phyloP scores from a whole-genome alignment of 37 sponge, comb jelly and placozoan species.

The Diacarnus erythraeanus region DNA sequence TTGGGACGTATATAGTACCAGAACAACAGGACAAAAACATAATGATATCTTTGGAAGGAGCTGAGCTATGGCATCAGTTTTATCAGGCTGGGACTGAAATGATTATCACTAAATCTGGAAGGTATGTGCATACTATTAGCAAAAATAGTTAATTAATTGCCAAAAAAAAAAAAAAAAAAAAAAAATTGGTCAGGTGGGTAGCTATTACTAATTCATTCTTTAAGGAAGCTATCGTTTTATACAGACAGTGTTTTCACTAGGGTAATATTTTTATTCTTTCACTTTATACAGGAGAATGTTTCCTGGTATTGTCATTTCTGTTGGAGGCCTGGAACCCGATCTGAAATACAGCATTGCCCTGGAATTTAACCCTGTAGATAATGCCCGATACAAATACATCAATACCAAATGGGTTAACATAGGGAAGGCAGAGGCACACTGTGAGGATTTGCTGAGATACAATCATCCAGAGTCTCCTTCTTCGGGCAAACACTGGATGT shows the following conservation, averaged over 20 bases:
- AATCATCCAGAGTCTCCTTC: constrained; percentile 74
- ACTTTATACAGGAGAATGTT: constrained; percentile 83
- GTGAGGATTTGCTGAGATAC: constrained; percentile 35
- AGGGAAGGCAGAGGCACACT: constrained; percentile 73
- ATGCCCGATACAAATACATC: constrained; percentile 85
- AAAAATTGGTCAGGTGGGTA: background rate
- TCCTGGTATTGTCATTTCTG: constrained; percentile 54
- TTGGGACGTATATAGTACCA: background rate
- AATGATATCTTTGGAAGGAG: constrained; percentile 49
- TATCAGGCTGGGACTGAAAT: constrained; percentile 78
- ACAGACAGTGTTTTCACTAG: background rate
- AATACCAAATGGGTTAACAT: constrained; percentile 81
- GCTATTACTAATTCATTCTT: background rate
- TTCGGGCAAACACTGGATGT: constrained; percentile 77
- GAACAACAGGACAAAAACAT: constrained; percentile 7
- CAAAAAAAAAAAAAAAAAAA: background rate
- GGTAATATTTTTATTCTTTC: background rate
- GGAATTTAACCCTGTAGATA: constrained; percentile 69
- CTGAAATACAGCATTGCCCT: constrained; percentile 65
- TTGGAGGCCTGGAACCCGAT: constrained; percentile 70
- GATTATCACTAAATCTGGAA: constrained; percentile 91
- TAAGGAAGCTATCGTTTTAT: background rate
- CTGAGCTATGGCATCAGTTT: constrained; percentile 82
- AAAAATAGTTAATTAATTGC: background rate
- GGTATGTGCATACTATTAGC: constrained; percentile 33